A percentile compares a stretch with the other conserved stretches of the same genome.
Evolutionary conservation across 2,888 invertebrate genomes (phyloP).

Genomic region (Nomada flava): DNA sequence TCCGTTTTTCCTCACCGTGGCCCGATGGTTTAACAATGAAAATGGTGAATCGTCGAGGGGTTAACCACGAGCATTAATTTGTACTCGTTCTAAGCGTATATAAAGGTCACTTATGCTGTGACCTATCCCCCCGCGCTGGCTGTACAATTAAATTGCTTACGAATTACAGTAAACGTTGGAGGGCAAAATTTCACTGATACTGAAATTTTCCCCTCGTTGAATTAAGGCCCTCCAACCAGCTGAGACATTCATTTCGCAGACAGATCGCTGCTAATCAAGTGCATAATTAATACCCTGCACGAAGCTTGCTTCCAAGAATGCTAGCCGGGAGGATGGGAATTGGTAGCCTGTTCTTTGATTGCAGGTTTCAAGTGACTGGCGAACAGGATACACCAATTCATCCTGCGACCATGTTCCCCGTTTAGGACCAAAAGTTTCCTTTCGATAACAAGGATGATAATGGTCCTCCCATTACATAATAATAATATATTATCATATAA

Average conservation of each 20-base stretch:
- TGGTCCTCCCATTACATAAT: too few species aligned
- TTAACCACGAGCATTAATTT: conserved; percentile 15
- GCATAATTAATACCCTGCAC: background rate
- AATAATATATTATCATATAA: too few species aligned
- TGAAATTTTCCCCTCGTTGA: background rate
- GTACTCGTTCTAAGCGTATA: too few species aligned
- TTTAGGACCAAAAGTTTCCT: too few species aligned
- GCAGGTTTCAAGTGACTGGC: background rate
- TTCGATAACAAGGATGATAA: too few species aligned
- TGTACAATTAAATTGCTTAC: background rate
- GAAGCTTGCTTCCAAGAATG: background rate
- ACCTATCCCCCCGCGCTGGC: too few species aligned
- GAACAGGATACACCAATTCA: background rate
- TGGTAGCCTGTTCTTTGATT: background rate
- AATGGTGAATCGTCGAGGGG: conserved; percentile 14
- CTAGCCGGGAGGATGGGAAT: background rate
- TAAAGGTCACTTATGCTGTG: too few species aligned
- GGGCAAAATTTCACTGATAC: background rate
- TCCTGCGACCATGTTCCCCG: background rate
- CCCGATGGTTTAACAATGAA: background rate
- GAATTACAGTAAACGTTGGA: background rate
- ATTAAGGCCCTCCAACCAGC: background rate
- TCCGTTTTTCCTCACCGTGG: too few species aligned
- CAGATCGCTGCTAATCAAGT: background rate
- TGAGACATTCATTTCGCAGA: background rate